Base-by-base conservation (phyloP, 2,797 vertebrate genomes). In the Mionectes olivaceus region DNA sequence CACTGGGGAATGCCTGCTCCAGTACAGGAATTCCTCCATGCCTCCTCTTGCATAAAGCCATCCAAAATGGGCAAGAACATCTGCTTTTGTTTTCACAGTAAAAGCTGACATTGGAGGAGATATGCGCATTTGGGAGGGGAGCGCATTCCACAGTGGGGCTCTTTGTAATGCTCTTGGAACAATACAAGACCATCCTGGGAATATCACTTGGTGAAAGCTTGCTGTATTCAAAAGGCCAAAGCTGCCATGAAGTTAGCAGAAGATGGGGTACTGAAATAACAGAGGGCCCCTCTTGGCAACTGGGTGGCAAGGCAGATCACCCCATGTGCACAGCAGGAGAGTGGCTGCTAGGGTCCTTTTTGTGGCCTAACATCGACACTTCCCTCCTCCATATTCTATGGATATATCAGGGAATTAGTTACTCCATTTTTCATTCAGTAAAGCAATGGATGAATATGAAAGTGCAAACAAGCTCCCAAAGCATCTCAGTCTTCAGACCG, bases 81-180 rank as follows among this genome's bases (percentile, higher is more conserved):
- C 90, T 95, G 95, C 80, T 96, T 95, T 95, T 92, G 80, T 90
- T 96, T 96, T 95, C 87, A 90, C 90, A 95, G 52, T 74, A 87
- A 77, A 93, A 94, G 64, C 83, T 87, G 83, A 91, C 88, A 43
- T 59, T 92, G 52, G 88, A 90, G 60, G 63, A 93, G 92, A 96
- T 90, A 90, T 0, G 33, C 68, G 27, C 55, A 80, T 70, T 46
- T 90, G 86, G 90, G 83, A 92, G 56, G 63, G 41, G 47, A 88
- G 63, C 52, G 28, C 93, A 94, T 95, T 95, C 93, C 92, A 37
- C 52, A 70, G 81, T 32, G 46, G 64, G 93, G 68, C 24, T 79
- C 64, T 94, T 92, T 87, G 80, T 92, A 90, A 89, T 19, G 76
- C 74, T 37, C 32, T 53, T n/a, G 27, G 63, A 87, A 95, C 80